Base-by-base conservation (phyloP, 2,888 invertebrate species). In the Limnephilus auricula region DNA sequence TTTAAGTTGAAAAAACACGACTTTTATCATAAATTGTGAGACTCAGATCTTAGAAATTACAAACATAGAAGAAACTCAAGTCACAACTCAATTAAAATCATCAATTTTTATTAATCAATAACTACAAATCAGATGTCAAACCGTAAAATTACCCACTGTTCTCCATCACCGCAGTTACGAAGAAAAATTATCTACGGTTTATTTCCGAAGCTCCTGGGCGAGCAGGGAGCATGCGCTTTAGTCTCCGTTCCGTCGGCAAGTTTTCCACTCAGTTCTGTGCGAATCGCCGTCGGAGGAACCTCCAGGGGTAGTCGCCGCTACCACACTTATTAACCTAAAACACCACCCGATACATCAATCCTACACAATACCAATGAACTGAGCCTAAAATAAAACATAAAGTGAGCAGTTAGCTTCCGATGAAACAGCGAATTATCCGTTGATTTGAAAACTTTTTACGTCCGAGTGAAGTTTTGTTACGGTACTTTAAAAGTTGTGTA, bases 191-290 rank as follows among this genome's bases (percentile, higher is more conserved):
- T 32, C 65, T 50, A 78, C 90, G 90, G 90, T 50, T 90, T 80
- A 50, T 82, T 82, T 89, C 50, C 45, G 65, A 89, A 89, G 83
- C 91, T 89, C 40, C n/a, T 13, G 15, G 6, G 50, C 50, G 50
- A 18, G 6, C 31, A 83, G 50, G 30, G 92, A 89, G 91, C 92
- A 90, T 91, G 92, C 92, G 92, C 91, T 65, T 88, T 90, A 15
- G 31, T 40, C 90, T 89, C 80, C 79, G 50, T 32, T 87, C 78
- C 37, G 34, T 34, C 85, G 31, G 32, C 79, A n/a, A 87, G 86
- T 90, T 65, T 65, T 83, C 31, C 50, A 84, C 45, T 89, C 92
- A 92, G 92, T 92, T 90, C 90, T 88, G 89, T 85, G 88, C 86
- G 90, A 91, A 90, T 84, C 92, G 79, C 91, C 92, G 91, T 40